phyloP scores from a whole-genome alignment of 1,140 invertebrate species.

The Aporrectodea caliginosa region DNA sequence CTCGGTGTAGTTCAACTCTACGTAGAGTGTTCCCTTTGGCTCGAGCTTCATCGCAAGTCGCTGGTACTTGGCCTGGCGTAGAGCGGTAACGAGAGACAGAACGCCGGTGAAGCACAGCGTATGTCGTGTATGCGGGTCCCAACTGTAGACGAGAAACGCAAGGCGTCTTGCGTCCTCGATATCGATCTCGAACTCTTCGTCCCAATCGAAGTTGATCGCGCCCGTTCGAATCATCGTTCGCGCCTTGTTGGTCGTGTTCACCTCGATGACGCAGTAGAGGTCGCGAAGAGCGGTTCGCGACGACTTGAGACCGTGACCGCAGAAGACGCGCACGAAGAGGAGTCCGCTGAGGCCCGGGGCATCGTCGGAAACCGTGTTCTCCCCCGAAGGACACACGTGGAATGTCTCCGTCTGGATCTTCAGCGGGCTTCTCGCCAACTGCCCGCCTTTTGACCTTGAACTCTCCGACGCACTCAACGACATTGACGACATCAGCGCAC shows the following conservation, averaged over 20 bases:
- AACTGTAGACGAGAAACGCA: constrained; percentile 94
- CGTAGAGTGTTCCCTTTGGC: constrained; percentile 20
- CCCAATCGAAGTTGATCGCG: constrained; percentile 97
- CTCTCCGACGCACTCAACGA: constrained; percentile 64
- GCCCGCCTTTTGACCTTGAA: constrained; percentile 43
- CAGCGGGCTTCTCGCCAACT: constrained; percentile 50
- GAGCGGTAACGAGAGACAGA: background rate
- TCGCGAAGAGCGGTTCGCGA: constrained; percentile 83
- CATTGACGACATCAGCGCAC: constrained; percentile 59
- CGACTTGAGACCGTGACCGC: constrained; percentile 78
- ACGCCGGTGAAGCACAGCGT: constrained; percentile 45
- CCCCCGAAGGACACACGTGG: constrained; percentile 42
- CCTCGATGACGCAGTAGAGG: constrained; percentile 94
- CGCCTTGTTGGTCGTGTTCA: constrained; percentile 93
- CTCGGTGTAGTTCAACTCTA: constrained; percentile 33
- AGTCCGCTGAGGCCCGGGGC: constrained; percentile 36
- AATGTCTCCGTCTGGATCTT: constrained; percentile 53
- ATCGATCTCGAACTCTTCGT: constrained; percentile 96
- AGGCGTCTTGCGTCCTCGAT: constrained; percentile 87
- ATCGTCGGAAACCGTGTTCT: constrained; percentile 48
- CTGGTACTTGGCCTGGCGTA: constrained; percentile 51
- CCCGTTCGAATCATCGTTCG: constrained; percentile 94
- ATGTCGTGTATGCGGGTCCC: constrained; percentile 77
- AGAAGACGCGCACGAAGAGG: constrained; percentile 66
- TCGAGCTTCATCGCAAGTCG: constrained; percentile 20